Percentiles rank a stretch among this genome's conserved stretches.
Evolutionary conservation across 2,113 vertebrate genomes (phyloP).

Genomic region (Noturus placidus): DNA sequence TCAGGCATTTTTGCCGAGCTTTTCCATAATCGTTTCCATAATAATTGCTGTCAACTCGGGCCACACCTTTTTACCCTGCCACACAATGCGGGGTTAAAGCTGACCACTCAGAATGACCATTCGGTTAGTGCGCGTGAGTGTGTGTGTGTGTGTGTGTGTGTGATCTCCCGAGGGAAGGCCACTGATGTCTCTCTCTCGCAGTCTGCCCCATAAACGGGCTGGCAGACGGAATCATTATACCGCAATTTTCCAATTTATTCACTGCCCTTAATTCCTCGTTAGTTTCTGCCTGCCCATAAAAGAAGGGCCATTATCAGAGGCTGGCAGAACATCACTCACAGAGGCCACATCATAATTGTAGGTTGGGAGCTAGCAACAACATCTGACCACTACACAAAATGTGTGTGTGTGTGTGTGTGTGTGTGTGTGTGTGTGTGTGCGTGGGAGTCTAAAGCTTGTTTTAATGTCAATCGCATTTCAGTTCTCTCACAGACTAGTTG

Average conservation of each 20-base stretch:
- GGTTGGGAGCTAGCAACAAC: constrained; percentile 13
- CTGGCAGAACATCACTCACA: constrained; percentile 47
- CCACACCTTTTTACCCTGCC: neutral
- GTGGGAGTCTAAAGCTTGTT: neutral
- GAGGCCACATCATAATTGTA: constrained; percentile 35
- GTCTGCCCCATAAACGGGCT: constrained; percentile 49
- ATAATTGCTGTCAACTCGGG: constrained; percentile 36
- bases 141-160: constrained; percentile 8
- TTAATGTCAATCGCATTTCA: constrained; percentile 23
- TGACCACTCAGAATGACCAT: constrained; percentile 33
- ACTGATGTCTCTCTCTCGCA: constrained; percentile 36
- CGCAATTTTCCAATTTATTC: constrained; percentile 61
- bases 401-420: neutral
- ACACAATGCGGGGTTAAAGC: constrained; percentile 15
- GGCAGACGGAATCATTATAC: constrained; percentile 57
- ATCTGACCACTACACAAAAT: constrained; percentile 39
- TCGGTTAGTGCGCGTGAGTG: neutral
- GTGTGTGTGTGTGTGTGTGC: neutral
- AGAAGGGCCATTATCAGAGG: constrained; percentile 49
- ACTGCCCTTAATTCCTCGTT: constrained; percentile 59
- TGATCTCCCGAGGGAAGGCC: constrained; percentile 33
- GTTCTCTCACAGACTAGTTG: constrained; percentile 15
- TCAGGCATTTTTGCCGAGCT: constrained; percentile 20
- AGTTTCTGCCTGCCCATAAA: constrained; percentile 48
- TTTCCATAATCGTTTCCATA: constrained; percentile 36